phyloP scores from a whole-genome alignment of 2,888 invertebrate species.

The Graphium colonna region DNA sequence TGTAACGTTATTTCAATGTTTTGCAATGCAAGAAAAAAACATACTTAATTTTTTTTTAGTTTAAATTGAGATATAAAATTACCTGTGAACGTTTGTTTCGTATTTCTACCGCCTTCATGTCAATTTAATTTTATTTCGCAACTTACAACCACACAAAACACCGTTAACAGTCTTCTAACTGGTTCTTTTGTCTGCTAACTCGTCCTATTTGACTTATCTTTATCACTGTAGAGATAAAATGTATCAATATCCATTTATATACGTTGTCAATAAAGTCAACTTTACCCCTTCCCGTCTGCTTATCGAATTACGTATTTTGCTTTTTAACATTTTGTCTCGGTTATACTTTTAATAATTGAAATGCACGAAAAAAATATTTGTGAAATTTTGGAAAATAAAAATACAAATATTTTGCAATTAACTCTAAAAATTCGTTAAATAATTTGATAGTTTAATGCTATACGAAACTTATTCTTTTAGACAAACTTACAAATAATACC shows the following conservation, averaged over 20 bases:
- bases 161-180: slow-evolving; percentile 34
- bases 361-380: background rate
- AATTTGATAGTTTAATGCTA: no score
- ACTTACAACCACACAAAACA: slow-evolving; percentile 26
- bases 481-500: no score
- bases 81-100: slow-evolving; percentile 36
- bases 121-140: slow-evolving; percentile 10
- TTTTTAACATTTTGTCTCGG: background rate
- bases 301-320: slow-evolving; percentile 3
- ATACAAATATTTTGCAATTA: background rate
- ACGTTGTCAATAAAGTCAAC: slow-evolving; percentile 48
- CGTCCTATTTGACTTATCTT: slow-evolving; percentile 39
- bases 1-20: no score
- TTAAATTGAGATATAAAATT: slow-evolving; percentile 21
- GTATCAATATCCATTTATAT: slow-evolving; percentile 43
- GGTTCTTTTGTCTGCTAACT: slow-evolving; percentile 22
- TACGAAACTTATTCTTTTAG: no score
- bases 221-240: slow-evolving; percentile 45
- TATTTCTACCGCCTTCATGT: slow-evolving; percentile 52
- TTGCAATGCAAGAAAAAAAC: no score
- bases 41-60: background rate
- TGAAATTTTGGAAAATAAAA: background rate
- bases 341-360: background rate
- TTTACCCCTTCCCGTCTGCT: slow-evolving; percentile 29
- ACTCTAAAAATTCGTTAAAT: no score